phyloP scores from a whole-genome alignment of 2,888 invertebrate genomes.

The Xylocampa areola region DNA sequence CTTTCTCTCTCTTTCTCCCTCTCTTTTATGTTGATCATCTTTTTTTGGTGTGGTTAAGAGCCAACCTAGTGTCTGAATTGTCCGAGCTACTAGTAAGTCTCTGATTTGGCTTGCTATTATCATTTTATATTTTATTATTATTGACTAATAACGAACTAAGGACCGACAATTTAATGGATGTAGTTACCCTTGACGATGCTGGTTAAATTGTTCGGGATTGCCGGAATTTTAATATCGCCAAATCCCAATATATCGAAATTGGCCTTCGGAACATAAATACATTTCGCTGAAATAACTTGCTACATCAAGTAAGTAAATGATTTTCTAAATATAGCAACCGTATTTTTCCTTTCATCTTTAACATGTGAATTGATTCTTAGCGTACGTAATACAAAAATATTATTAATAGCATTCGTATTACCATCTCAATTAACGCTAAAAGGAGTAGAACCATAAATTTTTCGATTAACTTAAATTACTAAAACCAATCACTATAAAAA shows the following conservation, averaged over 20 bases:
- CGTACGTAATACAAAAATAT: neutral
- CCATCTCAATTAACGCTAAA: neutral
- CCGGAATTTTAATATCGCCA: no score
- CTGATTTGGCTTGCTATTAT: no score
- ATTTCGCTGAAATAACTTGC: neutral
- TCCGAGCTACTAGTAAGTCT: no score
- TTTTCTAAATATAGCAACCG: neutral
- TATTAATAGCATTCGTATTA: neutral
- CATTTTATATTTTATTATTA: no score
- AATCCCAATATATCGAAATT: neutral
- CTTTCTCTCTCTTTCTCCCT: no score
- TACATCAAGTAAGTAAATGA: neutral
- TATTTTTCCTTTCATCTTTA: neutral
- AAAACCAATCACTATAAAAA: constrained; percentile 4
- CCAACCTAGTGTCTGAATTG: no score
- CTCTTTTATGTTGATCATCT: no score
- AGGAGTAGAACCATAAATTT: neutral
- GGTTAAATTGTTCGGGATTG: no score
- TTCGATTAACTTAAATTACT: neutral
- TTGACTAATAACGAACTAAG: no score
- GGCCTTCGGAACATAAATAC: neutral
- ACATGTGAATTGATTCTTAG: neutral
- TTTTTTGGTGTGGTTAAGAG: no score
- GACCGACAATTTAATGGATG: no score
- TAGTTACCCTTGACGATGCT: no score